phyloP scores from a whole-genome alignment of 2,888 invertebrate genomes.

The Heliconius ismenius region DNA sequence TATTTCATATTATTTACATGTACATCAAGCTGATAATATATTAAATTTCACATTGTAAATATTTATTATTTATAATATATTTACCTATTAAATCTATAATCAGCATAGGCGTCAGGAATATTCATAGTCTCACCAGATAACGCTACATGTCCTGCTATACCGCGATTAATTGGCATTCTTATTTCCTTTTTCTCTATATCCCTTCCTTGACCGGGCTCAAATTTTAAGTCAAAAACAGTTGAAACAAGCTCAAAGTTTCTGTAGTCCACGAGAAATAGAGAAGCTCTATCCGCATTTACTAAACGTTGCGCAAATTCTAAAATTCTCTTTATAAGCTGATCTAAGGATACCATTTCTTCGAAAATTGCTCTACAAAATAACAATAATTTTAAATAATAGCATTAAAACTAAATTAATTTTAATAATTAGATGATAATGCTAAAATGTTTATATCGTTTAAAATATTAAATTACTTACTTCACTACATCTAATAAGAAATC shows the following conservation, averaged over 20 bases:
- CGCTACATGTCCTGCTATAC: constrained; percentile 92
- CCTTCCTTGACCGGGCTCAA: constrained; percentile 55
- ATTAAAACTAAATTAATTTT: neutral
- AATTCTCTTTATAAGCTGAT: constrained; percentile 90
- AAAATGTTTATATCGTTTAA: neutral
- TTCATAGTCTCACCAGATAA: constrained; percentile 89
- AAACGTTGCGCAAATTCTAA: constrained; percentile 91
- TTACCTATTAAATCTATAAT: constrained; percentile 86
- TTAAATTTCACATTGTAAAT: neutral
- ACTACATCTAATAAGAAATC: constrained; percentile 90
- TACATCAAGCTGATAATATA: neutral
- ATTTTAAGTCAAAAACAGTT: constrained; percentile 87
- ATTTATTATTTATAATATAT: neutral
- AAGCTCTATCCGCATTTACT: constrained; percentile 92
- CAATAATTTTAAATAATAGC: neutral
- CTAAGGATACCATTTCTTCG: constrained; percentile 93
- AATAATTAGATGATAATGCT: neutral
- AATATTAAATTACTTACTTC: constrained; percentile 81
- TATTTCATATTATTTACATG: too few species aligned
- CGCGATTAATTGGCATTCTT: constrained; percentile 87
- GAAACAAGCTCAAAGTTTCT: constrained; percentile 89
- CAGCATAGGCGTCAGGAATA: constrained; percentile 91
- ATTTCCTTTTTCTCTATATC: constrained; percentile 78
- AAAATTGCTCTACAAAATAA: constrained; percentile 87
- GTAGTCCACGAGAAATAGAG: constrained; percentile 89